Base-by-base conservation (phyloP, 2,888 invertebrate genomes). In the Agrotis exclamationis region DNA sequence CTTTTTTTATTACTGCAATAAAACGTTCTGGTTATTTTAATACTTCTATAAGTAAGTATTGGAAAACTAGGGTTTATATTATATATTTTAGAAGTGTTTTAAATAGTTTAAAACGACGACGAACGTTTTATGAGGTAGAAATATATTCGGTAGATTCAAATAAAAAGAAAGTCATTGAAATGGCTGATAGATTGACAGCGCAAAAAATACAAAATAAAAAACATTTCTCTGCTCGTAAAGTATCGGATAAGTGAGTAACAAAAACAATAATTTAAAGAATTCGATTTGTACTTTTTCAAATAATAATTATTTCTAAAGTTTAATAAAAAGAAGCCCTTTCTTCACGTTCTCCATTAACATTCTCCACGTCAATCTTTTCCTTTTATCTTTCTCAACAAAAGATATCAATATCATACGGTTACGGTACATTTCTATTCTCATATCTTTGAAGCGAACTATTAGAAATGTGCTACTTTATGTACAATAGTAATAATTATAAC, bases 351-450 rank as follows among this genome's bases (percentile, higher is more conserved):
- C 33, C 33, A 68, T 39, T 39, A n/a, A 24, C 20, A 9, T 47
- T 51, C 18, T 24, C 7, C 56, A 44, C 44, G 51, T 78, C 63
- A 72, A 63, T 72, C 28, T 63, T 71, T 58, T 71, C 20, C 47
- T 75, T 63, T 75, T 75, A 79, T 75, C 79, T 72, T 58, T 63
- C 14, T 0, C 51, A 79, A 75, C 74, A 72, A 75, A 75, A 78
- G 72, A 79, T 72, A 72, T 79, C 47, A 58, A 79, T 70, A 60
- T 62, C 50, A 18, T 60, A 66, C n/a, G 39, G 33, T 70, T 33
- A 72, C 74, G 74, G 74, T 78, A 79, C 51, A 53, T 67, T 64
- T 63, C 60, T 75, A 45, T 69, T 70, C 59, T 70, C 48, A 47
- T 28, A 63, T 45, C 48, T 79, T 59, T 45, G 22, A 9, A 48